Base-by-base conservation (phyloP, 2,888 invertebrate species). In the Cerceris ruficornis region DNA sequence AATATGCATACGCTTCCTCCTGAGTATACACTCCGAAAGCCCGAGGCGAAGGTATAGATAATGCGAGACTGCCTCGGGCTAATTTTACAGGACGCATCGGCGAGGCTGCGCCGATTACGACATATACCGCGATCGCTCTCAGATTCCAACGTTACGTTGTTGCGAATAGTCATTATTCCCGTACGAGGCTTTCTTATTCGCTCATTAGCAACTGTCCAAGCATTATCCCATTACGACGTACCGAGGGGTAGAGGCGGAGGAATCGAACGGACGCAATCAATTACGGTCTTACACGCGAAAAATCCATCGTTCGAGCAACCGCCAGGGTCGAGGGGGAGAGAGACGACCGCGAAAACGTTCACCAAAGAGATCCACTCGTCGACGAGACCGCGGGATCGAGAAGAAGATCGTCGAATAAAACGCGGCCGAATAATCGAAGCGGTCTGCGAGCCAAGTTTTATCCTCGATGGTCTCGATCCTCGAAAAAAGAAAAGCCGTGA, bases 31-130 rank as follows among this genome's bases (percentile, higher is more conserved):
- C 69, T 83, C 75, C 28, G 28, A 28, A 28, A 77, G 69, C 39
- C 50, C 62, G 59, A 55, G 59, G 54, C 74, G 59, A 52, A 49
- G 73, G 79, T 69, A 84, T 79, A 84, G 80, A 83, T 83, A 81
- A 85, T 83, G 72, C 64, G 57, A 73, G 72, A 61, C 73, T 69
- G 76, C 72, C 78, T 67, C 59, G 52, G 43, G 77, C 69, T 76
- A 84, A 85, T 82, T 75, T 84, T 71, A 72, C 74, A 73, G 66
- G 60, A 49, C 62, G 67, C 70, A 39, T 43, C 49, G 58, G 61
- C 61, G 72, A 80, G 62, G 75, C 78, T 73, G 58, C 70, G 54
- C 49, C 49, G 68, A 83, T 82, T 77, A 80, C 71, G 46, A 65
- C 41, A 70, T 75, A 55, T 46, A 61, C 68, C 28, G 54, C 65